Conservation (phyloP, 2,797 vertebrate genomes). For the Falco concolor region DNA sequence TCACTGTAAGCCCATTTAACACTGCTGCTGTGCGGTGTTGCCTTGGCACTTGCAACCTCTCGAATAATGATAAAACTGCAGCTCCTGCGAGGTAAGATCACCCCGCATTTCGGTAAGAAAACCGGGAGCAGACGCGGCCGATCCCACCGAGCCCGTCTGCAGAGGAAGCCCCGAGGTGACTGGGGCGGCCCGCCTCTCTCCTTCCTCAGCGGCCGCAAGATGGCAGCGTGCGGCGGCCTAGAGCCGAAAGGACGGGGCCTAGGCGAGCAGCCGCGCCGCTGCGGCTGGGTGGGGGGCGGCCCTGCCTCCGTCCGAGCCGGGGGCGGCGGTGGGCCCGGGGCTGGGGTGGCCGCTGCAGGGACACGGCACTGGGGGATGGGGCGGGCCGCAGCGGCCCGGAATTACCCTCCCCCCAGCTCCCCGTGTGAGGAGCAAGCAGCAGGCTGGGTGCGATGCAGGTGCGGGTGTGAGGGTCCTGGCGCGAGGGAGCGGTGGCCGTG, state of each 20-base stretch:
- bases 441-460: not conserved
- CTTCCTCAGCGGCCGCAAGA: not conserved
- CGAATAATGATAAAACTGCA: not conserved
- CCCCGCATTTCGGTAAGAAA: not conserved
- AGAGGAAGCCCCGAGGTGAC: not conserved
- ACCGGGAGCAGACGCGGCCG: not conserved
- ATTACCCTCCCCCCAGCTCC: fast-evolving
- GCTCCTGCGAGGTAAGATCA: not conserved
- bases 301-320: too few species aligned
- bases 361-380: fast-evolving
- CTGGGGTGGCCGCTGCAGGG: not conserved
- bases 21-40: not conserved
- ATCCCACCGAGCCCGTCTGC: fast-evolving
- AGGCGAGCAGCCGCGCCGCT: too few species aligned
- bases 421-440: fast-evolving
- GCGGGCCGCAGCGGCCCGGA: fast-evolving
- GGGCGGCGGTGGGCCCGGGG: not conserved
- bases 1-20: not conserved
- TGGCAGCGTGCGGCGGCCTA: not conserved
- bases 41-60: not conserved
- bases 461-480: not conserved
- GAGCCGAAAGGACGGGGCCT: not conserved
- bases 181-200: not conserved
- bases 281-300: not conserved
- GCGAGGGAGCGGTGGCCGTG: fast-evolving